These are phyloP conservation scores for Drosophila parvula DNA, from an alignment of 1,140 invertebrate species.

Conservation along the genomic window DNA sequence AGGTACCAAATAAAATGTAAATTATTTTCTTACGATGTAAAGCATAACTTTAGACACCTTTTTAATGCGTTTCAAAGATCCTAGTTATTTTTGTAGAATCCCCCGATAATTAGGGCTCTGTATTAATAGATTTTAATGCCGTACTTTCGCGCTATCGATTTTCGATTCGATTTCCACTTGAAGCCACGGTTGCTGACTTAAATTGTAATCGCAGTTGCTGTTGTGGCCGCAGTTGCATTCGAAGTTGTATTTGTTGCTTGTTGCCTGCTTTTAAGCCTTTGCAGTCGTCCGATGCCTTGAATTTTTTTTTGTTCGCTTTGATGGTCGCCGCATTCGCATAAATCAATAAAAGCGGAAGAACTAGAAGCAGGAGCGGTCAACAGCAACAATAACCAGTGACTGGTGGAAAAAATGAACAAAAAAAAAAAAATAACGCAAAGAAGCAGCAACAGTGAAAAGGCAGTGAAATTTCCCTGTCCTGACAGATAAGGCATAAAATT, in stretches of 20 bases:
- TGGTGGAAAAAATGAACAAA: background rate
- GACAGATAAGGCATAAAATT: conserved; percentile 19
- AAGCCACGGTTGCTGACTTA: conserved; percentile 15
- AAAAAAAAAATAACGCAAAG: background rate
- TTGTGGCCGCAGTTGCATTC: conserved; percentile 9
- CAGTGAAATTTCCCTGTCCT: conserved; percentile 9
- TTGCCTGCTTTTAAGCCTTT: background rate
- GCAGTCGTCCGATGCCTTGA: conserved; percentile 28
- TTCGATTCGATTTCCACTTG: background rate
- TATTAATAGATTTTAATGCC: no score
- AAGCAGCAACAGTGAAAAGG: background rate
- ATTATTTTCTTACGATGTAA: no score
- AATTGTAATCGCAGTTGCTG: conserved; percentile 36
- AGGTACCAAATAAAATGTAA: no score
- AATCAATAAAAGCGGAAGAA: conserved; percentile 68
- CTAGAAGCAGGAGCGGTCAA: conserved; percentile 22
- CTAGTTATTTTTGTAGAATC: no score
- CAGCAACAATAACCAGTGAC: background rate
- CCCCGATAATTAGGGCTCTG: no score
- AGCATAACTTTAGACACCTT: no score
- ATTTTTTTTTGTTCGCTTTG: conserved; percentile 41
- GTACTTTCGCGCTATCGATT: no score
- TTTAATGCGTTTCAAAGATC: no score
- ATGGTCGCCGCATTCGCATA: conserved; percentile 67
- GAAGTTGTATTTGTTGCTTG: conserved; percentile 16